Evolutionary conservation across 2,888 invertebrate genomes (phyloP), one percentile per base, ranked within the genome.

Genomic region (Octonoba sinensis): DNA sequence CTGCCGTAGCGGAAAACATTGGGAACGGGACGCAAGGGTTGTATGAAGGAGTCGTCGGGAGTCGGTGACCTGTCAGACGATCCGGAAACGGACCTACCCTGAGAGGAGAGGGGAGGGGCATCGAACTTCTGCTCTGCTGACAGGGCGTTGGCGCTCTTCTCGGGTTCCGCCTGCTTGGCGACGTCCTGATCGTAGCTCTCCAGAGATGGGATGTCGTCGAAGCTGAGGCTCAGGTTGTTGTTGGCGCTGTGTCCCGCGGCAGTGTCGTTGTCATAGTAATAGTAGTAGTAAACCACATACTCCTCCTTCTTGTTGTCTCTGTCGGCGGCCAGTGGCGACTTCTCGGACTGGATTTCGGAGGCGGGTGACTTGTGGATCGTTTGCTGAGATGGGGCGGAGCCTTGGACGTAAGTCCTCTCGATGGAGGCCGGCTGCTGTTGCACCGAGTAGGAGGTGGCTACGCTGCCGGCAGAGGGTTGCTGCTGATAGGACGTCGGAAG

Each of bases 261-360:
- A 8, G 70, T 81, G 16, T 84, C 82, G 64, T 84, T 73, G 36
- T 84, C 81, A 18, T 83, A 84, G 51, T 84, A 84, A 44, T 84
- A 84, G 67, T 84, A 84, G 44, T 84, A 84, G 22, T 84, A 84
- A 13, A 83, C 76, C 1, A 84, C 83, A 51, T 83, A 82, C 27
- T 84, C 84, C 62, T 84, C 84, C 3, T 84, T 72, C 3, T 46
- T 27, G 24, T 46, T 62, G 57, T 78, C 83, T 59, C 79, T 83
- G 11, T 84, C 84, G 18, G 82, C 79, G 44, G 83, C 82, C 8
- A 49, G n/a, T 0, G 79, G 20, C 12, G 59, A 76, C 15, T 70
- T 73, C 36, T 71, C 46, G 8, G 75, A 27, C 18, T 77, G 73
- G 11, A 84, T 77, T 44, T 84, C 84, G 2, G 84, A 82, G 2